A percentile compares a stretch with the other conserved stretches of the same genome.
Evolutionary conservation across 2,797 vertebrate genomes (phyloP).

Genomic region (Artibeus lituratus): DNA sequence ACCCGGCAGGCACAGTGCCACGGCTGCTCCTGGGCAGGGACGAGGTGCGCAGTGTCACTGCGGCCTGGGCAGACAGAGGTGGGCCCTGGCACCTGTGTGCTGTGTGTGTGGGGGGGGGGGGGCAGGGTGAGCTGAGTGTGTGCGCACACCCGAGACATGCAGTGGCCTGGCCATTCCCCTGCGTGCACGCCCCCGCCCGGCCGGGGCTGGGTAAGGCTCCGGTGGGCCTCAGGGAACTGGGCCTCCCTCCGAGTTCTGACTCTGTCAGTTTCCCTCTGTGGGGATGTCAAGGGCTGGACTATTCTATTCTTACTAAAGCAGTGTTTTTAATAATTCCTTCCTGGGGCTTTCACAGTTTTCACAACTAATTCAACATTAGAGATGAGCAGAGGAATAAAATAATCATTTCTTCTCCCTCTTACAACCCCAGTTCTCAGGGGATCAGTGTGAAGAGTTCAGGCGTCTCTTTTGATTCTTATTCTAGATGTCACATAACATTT

Average conservation of each 20-base stretch:
- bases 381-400: neutral
- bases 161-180: neutral
- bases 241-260: neutral
- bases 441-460: neutral
- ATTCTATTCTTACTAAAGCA: neutral
- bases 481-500: neutral
- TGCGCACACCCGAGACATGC: no score
- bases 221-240: neutral
- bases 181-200: neutral
- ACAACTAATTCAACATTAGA: neutral
- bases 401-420: neutral
- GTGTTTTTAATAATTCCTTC: neutral
- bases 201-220: neutral
- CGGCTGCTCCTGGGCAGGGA: neutral
- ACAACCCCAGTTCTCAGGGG: neutral
- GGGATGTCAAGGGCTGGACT: neutral
- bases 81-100: rapidly evolving
- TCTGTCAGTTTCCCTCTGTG: neutral
- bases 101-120: neutral
- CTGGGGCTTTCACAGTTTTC: neutral
- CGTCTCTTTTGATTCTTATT: neutral
- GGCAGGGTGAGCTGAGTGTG: neutral
- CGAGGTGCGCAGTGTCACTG: rapidly evolving
- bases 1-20: neutral
- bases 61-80: neutral